These are phyloP conservation scores for Nowickia ferox DNA, from an alignment of 2,888 invertebrate genomes.

Conservation along the genomic window DNA sequence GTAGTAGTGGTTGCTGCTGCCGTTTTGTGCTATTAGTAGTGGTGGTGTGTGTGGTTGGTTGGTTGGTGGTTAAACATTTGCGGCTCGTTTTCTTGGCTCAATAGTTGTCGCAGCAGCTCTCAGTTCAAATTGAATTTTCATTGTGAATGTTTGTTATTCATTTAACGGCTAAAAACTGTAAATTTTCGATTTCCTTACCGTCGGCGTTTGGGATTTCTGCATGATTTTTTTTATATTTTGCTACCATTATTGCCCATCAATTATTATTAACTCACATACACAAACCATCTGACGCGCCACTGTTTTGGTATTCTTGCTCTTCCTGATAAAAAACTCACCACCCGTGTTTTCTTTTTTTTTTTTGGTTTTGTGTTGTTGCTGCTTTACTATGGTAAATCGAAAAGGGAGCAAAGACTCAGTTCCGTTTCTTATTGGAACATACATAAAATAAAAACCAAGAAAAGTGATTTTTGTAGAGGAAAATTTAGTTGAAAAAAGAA, in stretches of 20 bases:
- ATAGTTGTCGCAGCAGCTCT: conserved; percentile 77
- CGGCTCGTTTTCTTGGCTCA: conserved; percentile 78
- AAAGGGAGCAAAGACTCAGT: conserved; percentile 36
- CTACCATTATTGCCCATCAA: conserved; percentile 58
- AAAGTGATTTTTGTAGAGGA: conserved; percentile 49
- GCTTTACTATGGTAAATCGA: conserved; percentile 23
- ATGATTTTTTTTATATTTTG: not conserved
- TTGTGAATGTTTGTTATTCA: conserved; percentile 76
- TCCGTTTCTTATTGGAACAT: conserved; percentile 62
- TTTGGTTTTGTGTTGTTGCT: not conserved
- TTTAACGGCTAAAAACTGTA: conserved; percentile 69
- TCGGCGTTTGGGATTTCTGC: conserved; percentile 70
- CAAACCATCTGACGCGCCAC: not conserved
- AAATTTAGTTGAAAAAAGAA: conserved; percentile 16
- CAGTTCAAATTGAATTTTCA: conserved; percentile 82
- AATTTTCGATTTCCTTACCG: conserved; percentile 72
- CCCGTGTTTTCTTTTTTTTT: not conserved
- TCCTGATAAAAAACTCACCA: conserved; percentile 10
- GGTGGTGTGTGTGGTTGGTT: conserved; percentile 71
- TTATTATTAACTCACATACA: conserved; percentile 56
- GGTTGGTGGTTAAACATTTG: conserved; percentile 69
- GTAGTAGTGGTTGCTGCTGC: conserved; percentile 7
- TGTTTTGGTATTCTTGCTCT: conserved; percentile 17
- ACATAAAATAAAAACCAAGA: conserved; percentile 37
- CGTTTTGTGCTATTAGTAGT: conserved; percentile 32